Evolutionary conservation across 2,113 vertebrate species (phyloP).

Genomic region (Aptenodytes forsteri): DNA sequence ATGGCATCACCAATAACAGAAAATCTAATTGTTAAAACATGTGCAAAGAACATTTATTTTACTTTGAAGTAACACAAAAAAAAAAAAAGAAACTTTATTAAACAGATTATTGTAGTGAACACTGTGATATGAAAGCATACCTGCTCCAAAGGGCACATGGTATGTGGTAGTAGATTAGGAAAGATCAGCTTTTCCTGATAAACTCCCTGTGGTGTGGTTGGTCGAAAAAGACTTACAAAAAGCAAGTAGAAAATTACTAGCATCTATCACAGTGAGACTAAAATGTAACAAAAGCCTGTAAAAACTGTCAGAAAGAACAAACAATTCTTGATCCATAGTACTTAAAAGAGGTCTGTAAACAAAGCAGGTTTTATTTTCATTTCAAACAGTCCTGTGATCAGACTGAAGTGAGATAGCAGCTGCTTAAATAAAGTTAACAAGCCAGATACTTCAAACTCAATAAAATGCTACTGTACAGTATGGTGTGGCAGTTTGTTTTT

Average conservation of each 20-base stretch:
- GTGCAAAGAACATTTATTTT: neutral
- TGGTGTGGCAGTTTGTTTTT: constrained; percentile 46
- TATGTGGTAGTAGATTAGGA: neutral
- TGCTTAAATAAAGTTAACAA: constrained; percentile 68
- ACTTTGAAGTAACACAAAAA: neutral
- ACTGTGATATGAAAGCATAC: neutral
- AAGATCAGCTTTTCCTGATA: constrained; percentile 18
- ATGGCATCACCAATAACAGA: neutral
- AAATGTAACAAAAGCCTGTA: constrained; percentile 42
- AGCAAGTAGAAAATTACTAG: constrained; percentile 27
- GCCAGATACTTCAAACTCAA: constrained; percentile 48
- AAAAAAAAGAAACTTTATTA: neutral
- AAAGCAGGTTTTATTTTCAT: constrained; percentile 64
- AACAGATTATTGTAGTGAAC: neutral
- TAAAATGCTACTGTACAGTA: constrained; percentile 58
- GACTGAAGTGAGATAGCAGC: constrained; percentile 53
- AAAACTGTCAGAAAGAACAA: constrained; percentile 38
- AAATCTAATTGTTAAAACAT: constrained; percentile 5
- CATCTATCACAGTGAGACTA: constrained; percentile 22
- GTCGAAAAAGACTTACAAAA: constrained; percentile 17
- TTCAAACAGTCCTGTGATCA: constrained; percentile 63
- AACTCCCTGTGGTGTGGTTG: neutral
- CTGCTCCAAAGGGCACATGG: neutral
- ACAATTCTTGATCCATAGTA: constrained; percentile 12
- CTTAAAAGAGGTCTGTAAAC: constrained; percentile 51